Evolutionary conservation across 2,797 vertebrate species (phyloP), one percentile per base, ranked within the genome.

Genomic region (Trematomus bernacchii): DNA sequence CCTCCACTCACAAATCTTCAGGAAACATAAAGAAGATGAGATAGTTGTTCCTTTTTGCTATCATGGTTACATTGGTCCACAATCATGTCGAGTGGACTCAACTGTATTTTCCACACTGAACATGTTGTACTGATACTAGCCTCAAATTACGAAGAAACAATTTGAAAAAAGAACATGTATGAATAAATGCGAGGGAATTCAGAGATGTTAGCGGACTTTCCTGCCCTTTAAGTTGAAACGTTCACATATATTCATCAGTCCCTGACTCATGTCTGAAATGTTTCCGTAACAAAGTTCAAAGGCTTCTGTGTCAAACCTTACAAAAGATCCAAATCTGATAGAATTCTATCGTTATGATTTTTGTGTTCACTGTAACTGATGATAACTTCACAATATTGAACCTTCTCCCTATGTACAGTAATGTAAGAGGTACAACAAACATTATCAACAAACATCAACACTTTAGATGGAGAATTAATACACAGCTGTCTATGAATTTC

Each of bases 141-240:
- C 21, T 30, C 55, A 46, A 1, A 6, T 43, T 6, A 16, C 8
- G 11, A 0, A 52, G 19, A 52, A 40, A 37, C 33, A 1, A 7
- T 0, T 21, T 37, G 18, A 14, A 55, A 16, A 40, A 15, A 1
- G 8, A 23, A 42, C 1, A 1, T 15, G 4, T 37, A 37, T 37
- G 33, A 37, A 6, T 62, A 5, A 15, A 23, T 54, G 18, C 62
- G 1, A 53, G 71, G 76, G 74, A 73, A 69, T 71, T 61, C 33
- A 76, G n/a, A 71, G 18, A 73, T 30, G 40, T 52, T 43, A 4
- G 27, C 69, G 83, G 77, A 90, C 51, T 87, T 91, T 77, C 74
- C 68, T 85, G 82, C 74, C 84, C 85, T 93, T 91, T 89, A 47
- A 21, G 10, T 10, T 65, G 13, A 73, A 74, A 23, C 3, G 84